Evolutionary conservation across 2,797 vertebrate species (phyloP), one percentile per base, ranked within the genome.

Genomic region (Anabas testudineus): DNA sequence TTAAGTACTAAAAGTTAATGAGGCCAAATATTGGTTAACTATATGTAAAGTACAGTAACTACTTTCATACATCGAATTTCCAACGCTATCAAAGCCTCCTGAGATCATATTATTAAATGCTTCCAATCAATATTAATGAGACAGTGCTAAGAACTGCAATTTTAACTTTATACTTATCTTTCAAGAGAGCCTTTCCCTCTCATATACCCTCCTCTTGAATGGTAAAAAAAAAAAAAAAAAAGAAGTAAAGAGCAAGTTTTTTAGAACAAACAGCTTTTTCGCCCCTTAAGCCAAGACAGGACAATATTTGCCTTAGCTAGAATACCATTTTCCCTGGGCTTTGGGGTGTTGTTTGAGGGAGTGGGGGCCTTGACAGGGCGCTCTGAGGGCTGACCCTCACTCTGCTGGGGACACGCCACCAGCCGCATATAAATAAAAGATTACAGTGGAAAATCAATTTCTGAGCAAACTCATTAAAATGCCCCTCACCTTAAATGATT

Each of bases 371-470:
- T 94, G 74, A 91, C 94, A 94, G 93, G 91, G 90, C 87, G 92
- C 93, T 95, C 93, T 92, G 93, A 93, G 91, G 90, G 90, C 91
- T 94, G 93, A 94, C 94, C 95, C 95, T 95, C 92, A 91, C 94
- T 94, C 95, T 94, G 93, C 93, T 90, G 84, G 91, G 94, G 94
- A 93, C 93, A 91, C 87, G 92, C 92, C 85, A 83, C 93, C 94
- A 89, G 95, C 90, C 92, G 97, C 97, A 99, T 99, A 99, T 97
- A 98, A 98, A 99, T 98, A 96, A 97, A 97, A 97, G 96, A 99
- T 99, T 99, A 99, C 94, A 94, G 87, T 92, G 87, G 90, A 94
- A 97, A 95, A 99, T 99, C 97, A 96, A 99, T 99, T 95, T 96
- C 96, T 95, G 94, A 91, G 94, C 94, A 95, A 96, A 96, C 96